phyloP scores from a whole-genome alignment of 2,113 vertebrate species.

The Irena cyanogastra region DNA sequence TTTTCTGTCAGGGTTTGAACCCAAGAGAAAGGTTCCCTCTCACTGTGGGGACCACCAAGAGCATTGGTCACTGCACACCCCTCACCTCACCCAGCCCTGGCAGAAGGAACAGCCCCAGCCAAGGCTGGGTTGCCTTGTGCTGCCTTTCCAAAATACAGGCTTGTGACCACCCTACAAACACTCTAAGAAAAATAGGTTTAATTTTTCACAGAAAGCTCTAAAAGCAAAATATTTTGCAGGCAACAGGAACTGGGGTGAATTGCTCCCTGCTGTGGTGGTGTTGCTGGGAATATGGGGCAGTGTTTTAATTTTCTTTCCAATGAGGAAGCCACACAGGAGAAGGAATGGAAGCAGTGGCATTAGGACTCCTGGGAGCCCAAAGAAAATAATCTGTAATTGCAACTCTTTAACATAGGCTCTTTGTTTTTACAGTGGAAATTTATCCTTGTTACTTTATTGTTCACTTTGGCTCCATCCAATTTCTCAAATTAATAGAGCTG shows the following conservation, averaged over 20 bases:
- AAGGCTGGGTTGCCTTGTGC: neutral
- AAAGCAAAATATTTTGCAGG: neutral
- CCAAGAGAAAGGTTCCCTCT: neutral
- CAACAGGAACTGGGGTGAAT: neutral
- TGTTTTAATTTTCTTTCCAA: conserved; percentile 14
- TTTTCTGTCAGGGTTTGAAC: neutral
- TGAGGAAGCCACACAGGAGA: conserved; percentile 31
- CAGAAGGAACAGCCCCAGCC: neutral
- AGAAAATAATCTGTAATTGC: neutral
- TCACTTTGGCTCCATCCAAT: neutral
- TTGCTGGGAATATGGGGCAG: neutral
- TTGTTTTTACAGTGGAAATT: conserved; percentile 40
- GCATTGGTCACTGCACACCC: neutral
- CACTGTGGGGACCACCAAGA: neutral
- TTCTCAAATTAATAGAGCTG: conserved; percentile 48
- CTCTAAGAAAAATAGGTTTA: neutral
- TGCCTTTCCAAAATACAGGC: neutral
- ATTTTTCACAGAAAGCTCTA: neutral
- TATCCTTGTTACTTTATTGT: conserved; percentile 12
- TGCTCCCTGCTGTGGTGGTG: conserved; percentile 6
- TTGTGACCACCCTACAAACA: too few species aligned
- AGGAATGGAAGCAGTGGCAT: conserved; percentile 26
- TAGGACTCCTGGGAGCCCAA: neutral
- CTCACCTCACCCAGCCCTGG: neutral
- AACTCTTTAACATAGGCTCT: neutral